Percentiles rank a stretch among this genome's conserved stretches.
Evolutionary conservation across 2,113 vertebrate species (phyloP).

Genomic region (Talpa occidentalis): DNA sequence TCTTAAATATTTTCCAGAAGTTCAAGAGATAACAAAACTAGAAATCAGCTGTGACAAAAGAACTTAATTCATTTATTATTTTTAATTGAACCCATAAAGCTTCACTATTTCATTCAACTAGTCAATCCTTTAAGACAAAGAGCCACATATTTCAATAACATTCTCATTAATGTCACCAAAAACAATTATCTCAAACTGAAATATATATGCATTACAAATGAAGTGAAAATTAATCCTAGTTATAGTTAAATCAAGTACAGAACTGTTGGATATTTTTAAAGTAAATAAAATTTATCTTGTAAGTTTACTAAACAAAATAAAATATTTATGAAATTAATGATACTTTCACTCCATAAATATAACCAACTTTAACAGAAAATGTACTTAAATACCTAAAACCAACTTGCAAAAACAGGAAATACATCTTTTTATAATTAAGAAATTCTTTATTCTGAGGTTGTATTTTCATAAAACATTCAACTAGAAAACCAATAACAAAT

Average conservation of each 20-base stretch:
- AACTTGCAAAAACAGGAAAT: background rate
- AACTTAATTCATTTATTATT: slow-evolving; percentile 44
- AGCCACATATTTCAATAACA: slow-evolving; percentile 47
- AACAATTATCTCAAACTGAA: slow-evolving; percentile 45
- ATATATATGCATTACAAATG: slow-evolving; percentile 11
- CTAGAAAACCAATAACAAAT: background rate
- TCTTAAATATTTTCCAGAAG: background rate
- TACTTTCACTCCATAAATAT: background rate
- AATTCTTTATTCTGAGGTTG: background rate
- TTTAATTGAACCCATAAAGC: slow-evolving; percentile 61
- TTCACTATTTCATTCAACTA: slow-evolving; percentile 29
- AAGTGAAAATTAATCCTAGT: slow-evolving; percentile 43
- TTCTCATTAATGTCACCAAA: slow-evolving; percentile 58
- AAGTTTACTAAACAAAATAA: background rate
- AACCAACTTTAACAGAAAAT: background rate
- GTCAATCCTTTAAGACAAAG: slow-evolving; percentile 23
- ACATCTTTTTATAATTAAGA: background rate
- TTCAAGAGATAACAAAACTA: background rate
- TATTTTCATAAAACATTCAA: background rate
- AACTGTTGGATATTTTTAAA: slow-evolving; percentile 12
- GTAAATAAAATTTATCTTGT: slow-evolving; percentile 28
- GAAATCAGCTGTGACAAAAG: background rate
- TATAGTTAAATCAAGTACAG: slow-evolving; percentile 20
- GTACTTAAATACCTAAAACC: slow-evolving; percentile 7
- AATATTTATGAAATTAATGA: background rate